phyloP scores from a whole-genome alignment of 2,888 invertebrate genomes.

The Embidobia sp. region DNA sequence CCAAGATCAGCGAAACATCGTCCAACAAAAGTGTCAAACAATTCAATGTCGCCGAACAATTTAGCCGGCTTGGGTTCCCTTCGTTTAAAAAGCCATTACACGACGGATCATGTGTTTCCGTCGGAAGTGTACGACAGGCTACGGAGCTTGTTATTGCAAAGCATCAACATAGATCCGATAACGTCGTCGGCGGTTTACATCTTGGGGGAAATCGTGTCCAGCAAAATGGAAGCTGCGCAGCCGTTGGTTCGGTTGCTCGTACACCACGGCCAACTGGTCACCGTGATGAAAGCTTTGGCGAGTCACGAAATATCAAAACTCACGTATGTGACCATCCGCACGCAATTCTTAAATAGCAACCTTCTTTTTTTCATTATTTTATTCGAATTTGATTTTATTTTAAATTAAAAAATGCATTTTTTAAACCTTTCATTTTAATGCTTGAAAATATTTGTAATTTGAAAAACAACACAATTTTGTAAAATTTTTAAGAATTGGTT shows the following conservation, averaged over 20 bases:
- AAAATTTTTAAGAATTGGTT: too few species aligned
- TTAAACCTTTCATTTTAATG: too few species aligned
- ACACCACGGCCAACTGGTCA: conserved; percentile 92
- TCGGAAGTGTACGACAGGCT: conserved; percentile 90
- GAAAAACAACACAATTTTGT: too few species aligned
- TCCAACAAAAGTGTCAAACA: conserved; percentile 83
- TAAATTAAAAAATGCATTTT: too few species aligned
- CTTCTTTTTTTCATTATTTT: too few species aligned
- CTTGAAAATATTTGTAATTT: too few species aligned
- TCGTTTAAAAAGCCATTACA: conserved; percentile 92
- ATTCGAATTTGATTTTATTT: too few species aligned
- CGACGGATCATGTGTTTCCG: conserved; percentile 94
- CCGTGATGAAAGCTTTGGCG: conserved; percentile 91
- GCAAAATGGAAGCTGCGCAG: conserved; percentile 94
- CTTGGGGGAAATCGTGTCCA: conserved; percentile 92
- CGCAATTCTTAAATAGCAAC: too few species aligned
- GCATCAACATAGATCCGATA: conserved; percentile 88
- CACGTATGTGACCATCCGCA: too few species aligned
- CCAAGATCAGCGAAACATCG: conserved; percentile 86
- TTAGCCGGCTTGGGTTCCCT: conserved; percentile 90
- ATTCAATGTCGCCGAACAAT: conserved; percentile 89
- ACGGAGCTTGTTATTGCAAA: conserved; percentile 89
- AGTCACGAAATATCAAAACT: conserved; percentile 94
- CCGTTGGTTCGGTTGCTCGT: conserved; percentile 93
- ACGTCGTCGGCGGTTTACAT: conserved; percentile 91